Percentiles rank a stretch among this genome's conserved stretches.
Conservation (phyloP, 2,797 vertebrate genomes). For the Coccyzus lansbergi region DNA sequence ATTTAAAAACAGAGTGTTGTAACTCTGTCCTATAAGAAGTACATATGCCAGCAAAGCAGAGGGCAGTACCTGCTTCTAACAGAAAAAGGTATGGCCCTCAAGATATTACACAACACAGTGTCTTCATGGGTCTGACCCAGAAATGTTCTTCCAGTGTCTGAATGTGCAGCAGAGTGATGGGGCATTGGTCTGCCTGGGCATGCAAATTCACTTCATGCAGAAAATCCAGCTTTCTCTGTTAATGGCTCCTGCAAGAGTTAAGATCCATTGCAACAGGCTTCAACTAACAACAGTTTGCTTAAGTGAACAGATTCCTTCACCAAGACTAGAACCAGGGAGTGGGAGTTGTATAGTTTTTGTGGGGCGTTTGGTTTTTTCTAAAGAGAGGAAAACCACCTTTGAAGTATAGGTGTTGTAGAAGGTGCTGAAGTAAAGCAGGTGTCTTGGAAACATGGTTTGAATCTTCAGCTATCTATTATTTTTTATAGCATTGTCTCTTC, state of each 20-base stretch:
- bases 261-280: background rate
- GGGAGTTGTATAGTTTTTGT: background rate
- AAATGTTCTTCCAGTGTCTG: background rate
- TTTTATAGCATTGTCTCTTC: background rate
- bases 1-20: background rate
- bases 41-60: background rate
- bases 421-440: background rate
- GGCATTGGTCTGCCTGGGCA: background rate
- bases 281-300: background rate
- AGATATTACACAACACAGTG: background rate
- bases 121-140: background rate
- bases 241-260: background rate
- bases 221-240: background rate
- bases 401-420: background rate
- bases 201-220: background rate
- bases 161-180: background rate
- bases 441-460: background rate
- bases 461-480: background rate
- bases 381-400: background rate
- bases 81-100: background rate
- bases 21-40: background rate
- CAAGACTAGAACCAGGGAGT: background rate
- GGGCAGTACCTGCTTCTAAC: background rate
- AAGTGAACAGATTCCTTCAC: background rate
- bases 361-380: background rate